A percentile compares a stretch with the other conserved stretches of the same genome.
Conservation (phyloP, 1,140 invertebrate species). For the Ceratina calcarata region DNA sequence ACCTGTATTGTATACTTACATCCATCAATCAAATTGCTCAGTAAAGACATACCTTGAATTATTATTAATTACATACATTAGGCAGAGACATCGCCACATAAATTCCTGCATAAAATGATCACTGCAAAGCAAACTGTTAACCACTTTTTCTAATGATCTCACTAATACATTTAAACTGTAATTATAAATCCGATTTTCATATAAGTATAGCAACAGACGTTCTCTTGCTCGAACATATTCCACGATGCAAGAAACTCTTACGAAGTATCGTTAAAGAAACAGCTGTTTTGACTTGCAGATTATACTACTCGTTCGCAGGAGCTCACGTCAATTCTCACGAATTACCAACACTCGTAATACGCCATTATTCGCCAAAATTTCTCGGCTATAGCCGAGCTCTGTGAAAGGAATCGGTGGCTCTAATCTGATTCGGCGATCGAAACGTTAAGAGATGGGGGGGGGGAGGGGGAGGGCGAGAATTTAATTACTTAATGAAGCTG, state of each 20-base stretch:
- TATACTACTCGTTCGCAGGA: neutral
- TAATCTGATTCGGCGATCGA: neutral
- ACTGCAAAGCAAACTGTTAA: too few relatives aligned
- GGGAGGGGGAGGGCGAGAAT: neutral
- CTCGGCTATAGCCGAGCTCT: neutral
- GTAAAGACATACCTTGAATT: too few relatives aligned
- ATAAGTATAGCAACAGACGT: neutral
- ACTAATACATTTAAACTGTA: too few relatives aligned
- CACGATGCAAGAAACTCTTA: neutral
- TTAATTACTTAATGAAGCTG: conserved; percentile 62
- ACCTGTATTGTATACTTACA: neutral
- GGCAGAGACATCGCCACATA: too few relatives aligned
- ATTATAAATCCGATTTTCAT: too few relatives aligned
- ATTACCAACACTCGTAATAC: neutral
- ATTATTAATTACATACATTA: too few relatives aligned
- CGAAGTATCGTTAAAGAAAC: neutral
- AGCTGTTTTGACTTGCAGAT: neutral
- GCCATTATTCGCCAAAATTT: neutral
- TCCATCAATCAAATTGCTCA: neutral
- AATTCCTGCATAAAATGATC: too few relatives aligned
- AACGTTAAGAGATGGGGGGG: conserved; percentile 3
- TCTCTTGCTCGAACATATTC: neutral
- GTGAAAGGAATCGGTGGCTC: neutral
- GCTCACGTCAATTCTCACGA: neutral
- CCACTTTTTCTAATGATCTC: too few relatives aligned